phyloP scores from a whole-genome alignment of 2,888 invertebrate genomes.

The Capitulum mitella region DNA sequence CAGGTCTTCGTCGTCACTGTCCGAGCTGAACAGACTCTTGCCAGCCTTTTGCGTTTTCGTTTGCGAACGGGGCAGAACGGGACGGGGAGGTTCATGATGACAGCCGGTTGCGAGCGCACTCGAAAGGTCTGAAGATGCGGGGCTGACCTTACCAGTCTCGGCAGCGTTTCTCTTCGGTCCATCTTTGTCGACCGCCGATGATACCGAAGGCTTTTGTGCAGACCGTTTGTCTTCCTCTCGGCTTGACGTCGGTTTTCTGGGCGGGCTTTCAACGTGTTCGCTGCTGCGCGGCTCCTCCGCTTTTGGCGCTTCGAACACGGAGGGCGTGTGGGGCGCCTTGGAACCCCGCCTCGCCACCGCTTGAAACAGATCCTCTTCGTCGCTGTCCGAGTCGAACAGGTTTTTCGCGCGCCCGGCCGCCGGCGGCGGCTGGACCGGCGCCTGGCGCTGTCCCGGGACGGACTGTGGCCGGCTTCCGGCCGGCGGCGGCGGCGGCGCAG shows the following conservation, averaged over 20 bases:
- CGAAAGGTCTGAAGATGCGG: neutral
- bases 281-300: too few species aligned
- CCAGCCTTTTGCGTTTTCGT: conserved; percentile 52
- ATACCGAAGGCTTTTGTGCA: too few species aligned
- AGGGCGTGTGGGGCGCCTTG: too few species aligned
- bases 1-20: conserved; percentile 55
- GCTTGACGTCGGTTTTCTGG: too few species aligned
- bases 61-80: neutral
- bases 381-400: neutral
- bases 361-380: conserved; percentile 7
- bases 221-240: too few species aligned
- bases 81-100: too few species aligned
- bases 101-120: neutral
- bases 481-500: too few species aligned
- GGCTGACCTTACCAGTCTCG: neutral
- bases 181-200: too few species aligned
- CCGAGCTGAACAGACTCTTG: conserved; percentile 53
- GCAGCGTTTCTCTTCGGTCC: neutral
- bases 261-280: too few species aligned
- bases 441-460: too few species aligned
- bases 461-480: too few species aligned
- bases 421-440: neutral
- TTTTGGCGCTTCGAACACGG: too few species aligned
- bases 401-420: neutral
- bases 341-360: neutral